These are phyloP conservation scores for Tanypteryx hageni DNA, from an alignment of 2,888 invertebrate genomes.

Conservation along the genomic window DNA sequence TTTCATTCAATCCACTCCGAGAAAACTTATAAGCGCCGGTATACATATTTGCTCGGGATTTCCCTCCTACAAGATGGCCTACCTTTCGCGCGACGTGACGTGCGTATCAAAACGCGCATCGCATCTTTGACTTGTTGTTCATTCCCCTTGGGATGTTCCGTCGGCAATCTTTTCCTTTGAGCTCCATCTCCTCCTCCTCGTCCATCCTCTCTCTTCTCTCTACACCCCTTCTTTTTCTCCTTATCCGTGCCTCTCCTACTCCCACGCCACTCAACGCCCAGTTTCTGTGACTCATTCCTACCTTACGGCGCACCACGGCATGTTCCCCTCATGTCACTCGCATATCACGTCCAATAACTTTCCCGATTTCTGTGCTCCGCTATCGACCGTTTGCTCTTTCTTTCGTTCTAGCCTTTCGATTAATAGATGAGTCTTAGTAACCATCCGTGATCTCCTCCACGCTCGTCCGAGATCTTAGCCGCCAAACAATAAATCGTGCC, in stretches of 20 bases:
- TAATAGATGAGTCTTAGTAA: too few species aligned
- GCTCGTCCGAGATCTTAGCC: too few species aligned
- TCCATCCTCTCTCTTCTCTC: background rate
- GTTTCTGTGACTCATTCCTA: conserved; percentile 18
- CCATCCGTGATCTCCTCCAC: too few species aligned
- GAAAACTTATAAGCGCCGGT: background rate
- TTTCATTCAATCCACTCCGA: background rate
- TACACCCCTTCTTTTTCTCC: background rate
- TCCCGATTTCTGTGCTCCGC: background rate
- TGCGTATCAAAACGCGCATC: conserved; percentile 7
- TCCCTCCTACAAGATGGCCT: background rate
- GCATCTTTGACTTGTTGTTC: background rate
- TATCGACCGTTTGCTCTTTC: background rate
- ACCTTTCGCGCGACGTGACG: background rate
- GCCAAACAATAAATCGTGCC: too few species aligned
- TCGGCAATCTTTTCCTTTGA: background rate
- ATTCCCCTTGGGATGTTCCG: background rate
- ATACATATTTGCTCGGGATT: background rate
- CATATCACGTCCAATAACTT: background rate
- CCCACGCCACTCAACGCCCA: background rate
- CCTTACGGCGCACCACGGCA: background rate
- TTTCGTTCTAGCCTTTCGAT: too few species aligned
- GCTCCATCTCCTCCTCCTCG: background rate
- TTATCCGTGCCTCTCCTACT: background rate
- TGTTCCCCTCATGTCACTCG: background rate